Percentiles rank a stretch among this genome's conserved stretches.
These are phyloP conservation scores for Allophyes oxyacanthae DNA, from an alignment of 2,888 invertebrate species.

Conservation along the genomic window DNA sequence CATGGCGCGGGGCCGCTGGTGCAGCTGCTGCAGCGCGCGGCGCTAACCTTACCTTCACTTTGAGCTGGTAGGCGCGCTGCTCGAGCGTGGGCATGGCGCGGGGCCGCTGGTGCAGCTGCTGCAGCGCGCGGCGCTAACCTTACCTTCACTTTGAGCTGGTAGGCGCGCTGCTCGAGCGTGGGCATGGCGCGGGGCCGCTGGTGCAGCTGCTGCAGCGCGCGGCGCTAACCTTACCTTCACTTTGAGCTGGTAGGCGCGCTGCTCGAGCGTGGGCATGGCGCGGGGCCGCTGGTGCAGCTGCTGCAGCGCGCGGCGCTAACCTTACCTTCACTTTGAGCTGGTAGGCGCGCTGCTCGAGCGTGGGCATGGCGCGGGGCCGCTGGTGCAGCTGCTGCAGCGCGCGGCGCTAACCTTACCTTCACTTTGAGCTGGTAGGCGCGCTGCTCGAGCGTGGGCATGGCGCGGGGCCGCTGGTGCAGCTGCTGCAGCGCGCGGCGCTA, in stretches of 20 bases:
- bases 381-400: slow-evolving; percentile 71
- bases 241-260: slow-evolving; percentile 92
- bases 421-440: slow-evolving; percentile 91
- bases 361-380: slow-evolving; percentile 55
- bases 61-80: slow-evolving; percentile 87
- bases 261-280: slow-evolving; percentile 90
- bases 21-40: slow-evolving; percentile 2
- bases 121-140: background rate
- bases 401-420: slow-evolving; percentile 61
- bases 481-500: slow-evolving; percentile 76
- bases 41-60: slow-evolving; percentile 67
- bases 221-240: slow-evolving; percentile 54
- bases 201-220: slow-evolving; percentile 74
- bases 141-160: slow-evolving; percentile 88
- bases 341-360: slow-evolving; percentile 88
- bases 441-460: slow-evolving; percentile 62
- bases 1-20: background rate
- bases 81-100: slow-evolving; percentile 5
- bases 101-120: slow-evolving; percentile 6
- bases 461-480: slow-evolving; percentile 68
- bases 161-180: slow-evolving; percentile 92
- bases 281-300: slow-evolving; percentile 72
- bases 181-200: slow-evolving; percentile 80
- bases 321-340: slow-evolving; percentile 86
- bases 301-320: slow-evolving; percentile 78